phyloP scores from a whole-genome alignment of 2,888 invertebrate genomes.

The Apocheima hispidaria region DNA sequence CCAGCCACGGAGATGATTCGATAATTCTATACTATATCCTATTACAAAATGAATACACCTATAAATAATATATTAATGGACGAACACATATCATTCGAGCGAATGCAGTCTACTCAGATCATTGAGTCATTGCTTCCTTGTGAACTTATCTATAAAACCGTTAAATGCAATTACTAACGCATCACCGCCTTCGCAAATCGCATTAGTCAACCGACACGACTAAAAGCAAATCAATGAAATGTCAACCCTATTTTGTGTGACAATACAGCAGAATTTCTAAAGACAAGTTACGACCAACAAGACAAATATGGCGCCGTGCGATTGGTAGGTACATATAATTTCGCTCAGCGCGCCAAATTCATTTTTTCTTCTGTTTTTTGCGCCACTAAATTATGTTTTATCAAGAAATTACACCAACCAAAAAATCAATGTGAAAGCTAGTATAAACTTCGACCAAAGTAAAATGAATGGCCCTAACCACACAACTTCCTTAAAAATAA shows the following conservation, averaged over 20 bases:
- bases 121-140: conserved; percentile 78
- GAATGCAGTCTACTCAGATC: conserved; percentile 83
- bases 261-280: neutral
- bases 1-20: conserved; percentile 25
- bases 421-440: too few relatives aligned
- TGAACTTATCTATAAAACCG: conserved; percentile 55
- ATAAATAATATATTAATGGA: conserved; percentile 79
- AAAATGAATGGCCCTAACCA: too few relatives aligned
- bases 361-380: too few relatives aligned
- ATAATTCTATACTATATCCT: conserved; percentile 35
- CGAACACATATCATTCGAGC: conserved; percentile 84
- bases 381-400: too few relatives aligned
- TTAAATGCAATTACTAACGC: conserved; percentile 75
- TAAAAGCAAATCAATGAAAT: neutral
- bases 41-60: conserved; percentile 68
- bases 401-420: too few relatives aligned
- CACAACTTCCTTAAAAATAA: too few relatives aligned
- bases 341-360: too few relatives aligned
- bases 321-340: too few relatives aligned
- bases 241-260: neutral
- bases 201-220: neutral
- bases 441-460: too few relatives aligned
- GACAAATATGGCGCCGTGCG: too few relatives aligned
- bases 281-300: neutral
- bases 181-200: conserved; percentile 15